phyloP scores from a whole-genome alignment of 2,797 vertebrate genomes.

The Thaleichthys pacificus region DNA sequence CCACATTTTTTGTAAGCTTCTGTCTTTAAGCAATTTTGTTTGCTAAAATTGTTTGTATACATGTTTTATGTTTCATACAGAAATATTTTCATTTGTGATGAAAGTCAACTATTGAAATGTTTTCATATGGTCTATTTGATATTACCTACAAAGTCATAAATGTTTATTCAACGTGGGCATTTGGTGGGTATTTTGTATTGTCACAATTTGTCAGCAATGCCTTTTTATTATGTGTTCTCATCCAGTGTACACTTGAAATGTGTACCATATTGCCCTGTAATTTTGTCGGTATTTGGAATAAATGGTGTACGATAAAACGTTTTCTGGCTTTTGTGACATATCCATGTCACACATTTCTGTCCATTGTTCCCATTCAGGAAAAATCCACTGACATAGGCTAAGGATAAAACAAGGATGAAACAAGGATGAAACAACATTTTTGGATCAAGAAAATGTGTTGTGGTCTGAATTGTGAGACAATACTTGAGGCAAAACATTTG shows the following conservation, averaged over 20 bases:
- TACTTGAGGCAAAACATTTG: too few species aligned
- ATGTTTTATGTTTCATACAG: conserved; percentile 76
- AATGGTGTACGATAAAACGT: conserved; percentile 72
- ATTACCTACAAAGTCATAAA: conserved; percentile 66
- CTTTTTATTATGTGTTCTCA: conserved; percentile 61
- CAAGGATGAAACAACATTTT: too few species aligned
- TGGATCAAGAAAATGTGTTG: neutral
- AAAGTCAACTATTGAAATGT: conserved; percentile 59
- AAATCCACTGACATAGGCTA: neutral
- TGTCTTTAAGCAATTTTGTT: conserved; percentile 64
- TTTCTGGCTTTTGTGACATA: conserved; percentile 32
- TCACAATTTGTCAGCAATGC: conserved; percentile 45
- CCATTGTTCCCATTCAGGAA: neutral
- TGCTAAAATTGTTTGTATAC: conserved; percentile 79
- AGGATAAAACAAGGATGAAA: too few species aligned
- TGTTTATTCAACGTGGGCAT: conserved; percentile 74
- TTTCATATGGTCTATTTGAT: conserved; percentile 70
- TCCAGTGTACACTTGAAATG: conserved; percentile 62
- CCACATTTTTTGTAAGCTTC: conserved; percentile 62
- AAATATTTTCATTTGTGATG: conserved; percentile 69
- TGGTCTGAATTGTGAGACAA: too few species aligned
- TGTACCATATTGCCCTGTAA: conserved; percentile 79
- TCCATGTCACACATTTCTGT: neutral
- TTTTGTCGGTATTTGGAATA: conserved; percentile 79
- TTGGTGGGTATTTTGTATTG: conserved; percentile 71